Evolutionary conservation across 53 echinoderm and acorn worm species (phyloP), one percentile per base, ranked within the genome.

Genomic region (Stichopus horrens): DNA sequence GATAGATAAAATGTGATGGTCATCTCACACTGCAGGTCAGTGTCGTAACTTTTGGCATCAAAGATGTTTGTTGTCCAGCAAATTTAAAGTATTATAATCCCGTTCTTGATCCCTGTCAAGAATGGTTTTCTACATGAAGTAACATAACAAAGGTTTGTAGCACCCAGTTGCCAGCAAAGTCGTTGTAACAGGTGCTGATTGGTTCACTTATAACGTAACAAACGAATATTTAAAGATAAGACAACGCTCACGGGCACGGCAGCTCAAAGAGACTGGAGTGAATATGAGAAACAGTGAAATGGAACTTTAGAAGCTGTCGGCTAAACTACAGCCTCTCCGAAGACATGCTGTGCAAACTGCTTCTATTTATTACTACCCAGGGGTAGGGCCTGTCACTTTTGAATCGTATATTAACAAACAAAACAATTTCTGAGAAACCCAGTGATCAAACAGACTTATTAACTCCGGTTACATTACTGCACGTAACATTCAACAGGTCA

Each of bases 101-200:
- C 14, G 53, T 53, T 79, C 79, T 55, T 53, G 53, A n/a, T n/a
- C 53, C 9, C 55, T 79, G 79, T 79, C 79, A 79, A 53, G 7
- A 55, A 3, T 55, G 11, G 55, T 79, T 55, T 53, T 79, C 54
- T 53, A 52, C 54, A 79, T 79, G 52, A 19, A 79, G 55, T 8
- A 53, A 5, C 54, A 52, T 79, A 53, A 79, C 54, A 9, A 14
- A 53, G 9, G 19, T 52, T 52, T 79, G 79, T 8, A 79, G 54
- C 53, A 79, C 51, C 37, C 79, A 53, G 52, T 79, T 79, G 79
- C 79, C 53, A 19, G 52, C 79, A 79, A 51, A 19, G 18, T 52
- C 53, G 79, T 79, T 79, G 53, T 19, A 79, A 79, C 79, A 79
- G 79, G 79, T 79, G 79, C 51, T 79, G 55, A 79, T 13, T 53